Base-by-base conservation (phyloP, 2,888 invertebrate species). In the Melikaiella ostensackeni region DNA sequence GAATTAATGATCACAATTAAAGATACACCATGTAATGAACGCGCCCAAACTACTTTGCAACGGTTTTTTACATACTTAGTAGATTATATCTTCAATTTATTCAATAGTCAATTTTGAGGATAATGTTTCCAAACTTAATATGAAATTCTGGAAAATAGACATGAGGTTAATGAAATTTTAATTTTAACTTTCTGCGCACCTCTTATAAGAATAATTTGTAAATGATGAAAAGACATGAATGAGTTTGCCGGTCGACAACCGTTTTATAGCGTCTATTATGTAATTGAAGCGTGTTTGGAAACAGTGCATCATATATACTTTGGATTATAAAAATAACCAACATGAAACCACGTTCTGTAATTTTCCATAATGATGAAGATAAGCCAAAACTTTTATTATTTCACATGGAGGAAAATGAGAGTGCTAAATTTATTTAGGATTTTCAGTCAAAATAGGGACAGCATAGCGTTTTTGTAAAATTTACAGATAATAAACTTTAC, bases 251-350 rank as follows among this genome's bases (percentile, higher is more conserved):
- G 64, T 66, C 66, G 16, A 16, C 27, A 27, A 27, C 66, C 27
- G 24, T 42, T 66, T 42, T 64, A 66, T 66, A 4, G 24, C n/a
- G 13, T 38, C 42, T 38, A 24, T 64, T 59, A 24, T 59, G 59
- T 24, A 59, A 59, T 59, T 59, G 59, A 59, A 59, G 38, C 38
- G 38, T 64, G 64, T 38, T 63, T 63, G 16, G n/a, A 33, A 30
- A 62, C 33, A 30, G 30, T 62, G 27, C 8, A 30, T 30, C 62
- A 62, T 16, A 16, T 16, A 16, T 62, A 62, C 42, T 42, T 42
- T 42, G 42, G 42, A 42, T 42, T 42, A 42, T 42, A 16, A 42
- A 42, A 42, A 42, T 42, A 16, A 42, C 16, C 16, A 42, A 16
- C 42, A 42, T 42, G 42, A 42, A 6, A 8, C 33, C 2, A 33